Base-by-base conservation (phyloP, 1,140 invertebrate species). In the Dendroctonus ponderosae region DNA sequence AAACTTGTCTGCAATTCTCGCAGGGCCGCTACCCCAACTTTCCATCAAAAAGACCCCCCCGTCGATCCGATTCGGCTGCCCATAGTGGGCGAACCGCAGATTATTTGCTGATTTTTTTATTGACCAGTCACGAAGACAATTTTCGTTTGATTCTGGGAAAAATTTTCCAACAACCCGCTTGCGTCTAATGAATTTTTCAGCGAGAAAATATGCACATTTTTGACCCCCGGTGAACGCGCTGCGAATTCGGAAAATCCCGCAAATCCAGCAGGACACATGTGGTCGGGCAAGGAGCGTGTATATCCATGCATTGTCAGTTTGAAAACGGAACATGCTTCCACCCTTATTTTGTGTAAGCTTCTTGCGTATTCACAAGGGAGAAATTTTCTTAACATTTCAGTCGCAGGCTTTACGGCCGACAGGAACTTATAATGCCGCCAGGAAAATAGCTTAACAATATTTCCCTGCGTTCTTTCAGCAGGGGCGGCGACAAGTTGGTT, bases 301-400 rank as follows among this genome's bases (percentile, higher is more conserved):
- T 71, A 72, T 74, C 70, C 74, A 68, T 73, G 75, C 75, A 76
- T 75, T 75, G 75, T 75, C 75, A 73, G 73, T 74, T 76, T 74
- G 70, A 71, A 72, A 75, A 75, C 69, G 46, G 60, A 14, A 64
- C 73, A 75, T 72, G 72, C 73, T 75, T 72, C 70, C 73, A 65
- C 73, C 72, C 73, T 68, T 67, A 70, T 71, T 72, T 72, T 63
- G 58, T 69, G 71, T 74, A 75, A 75, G 71, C 74, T 72, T 70
- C 71, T 77, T 75, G 65, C 68, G 58, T 74, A 77, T 77, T 76
- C 75, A 74, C 75, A 72, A 69, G 75, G 75, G 75, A 77, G 74
- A 75, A 77, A 77, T 77, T 77, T 77, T 73, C 73, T 72, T 74
- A 68, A 68, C 71, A 70, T 70, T 71, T 70, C 70, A 68, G 71